phyloP scores from a whole-genome alignment of 1,140 invertebrate species.

The Amphibalanus amphitrite region DNA sequence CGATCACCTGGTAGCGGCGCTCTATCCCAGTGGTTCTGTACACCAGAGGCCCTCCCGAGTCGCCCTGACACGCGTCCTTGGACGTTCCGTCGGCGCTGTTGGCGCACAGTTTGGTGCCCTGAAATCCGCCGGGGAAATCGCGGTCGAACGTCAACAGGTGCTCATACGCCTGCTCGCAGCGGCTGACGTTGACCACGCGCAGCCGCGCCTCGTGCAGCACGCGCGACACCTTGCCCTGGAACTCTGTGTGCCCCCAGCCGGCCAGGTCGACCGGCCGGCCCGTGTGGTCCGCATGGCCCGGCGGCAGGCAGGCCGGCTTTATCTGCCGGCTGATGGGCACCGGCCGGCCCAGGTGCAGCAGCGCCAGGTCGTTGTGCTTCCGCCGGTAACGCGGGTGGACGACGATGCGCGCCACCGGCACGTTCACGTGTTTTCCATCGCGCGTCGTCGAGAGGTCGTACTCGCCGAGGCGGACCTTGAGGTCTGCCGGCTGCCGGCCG shows the following conservation, averaged over 20 bases:
- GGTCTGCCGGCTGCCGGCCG: conserved; percentile 11
- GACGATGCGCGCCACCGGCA: conserved; percentile 15
- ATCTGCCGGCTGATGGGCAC: conserved; percentile 19
- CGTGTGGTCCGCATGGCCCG: no score
- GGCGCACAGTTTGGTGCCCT: background rate
- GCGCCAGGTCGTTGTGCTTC: conserved; percentile 25
- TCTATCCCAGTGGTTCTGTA: no score
- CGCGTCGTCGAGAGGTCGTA: conserved; percentile 20
- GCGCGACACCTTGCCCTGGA: background rate
- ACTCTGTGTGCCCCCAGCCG: background rate
- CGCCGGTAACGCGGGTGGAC: conserved; percentile 19
- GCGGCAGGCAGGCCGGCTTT: conserved; percentile 22
- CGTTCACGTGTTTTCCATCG: conserved; percentile 17
- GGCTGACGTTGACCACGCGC: background rate
- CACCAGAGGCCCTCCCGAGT: no score
- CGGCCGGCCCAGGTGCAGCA: conserved; percentile 19
- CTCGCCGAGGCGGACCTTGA: conserved; percentile 23
- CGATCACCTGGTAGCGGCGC: no score
- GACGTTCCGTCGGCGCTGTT: background rate
- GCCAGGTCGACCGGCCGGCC: background rate
- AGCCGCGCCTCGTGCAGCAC: background rate
- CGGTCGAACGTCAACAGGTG: background rate
- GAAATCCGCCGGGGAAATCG: background rate
- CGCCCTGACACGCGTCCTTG: no score
- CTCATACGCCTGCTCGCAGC: background rate